Evolutionary conservation across 2,888 invertebrate genomes (phyloP), one percentile per base, ranked within the genome.

Genomic region (Agrotis puta): DNA sequence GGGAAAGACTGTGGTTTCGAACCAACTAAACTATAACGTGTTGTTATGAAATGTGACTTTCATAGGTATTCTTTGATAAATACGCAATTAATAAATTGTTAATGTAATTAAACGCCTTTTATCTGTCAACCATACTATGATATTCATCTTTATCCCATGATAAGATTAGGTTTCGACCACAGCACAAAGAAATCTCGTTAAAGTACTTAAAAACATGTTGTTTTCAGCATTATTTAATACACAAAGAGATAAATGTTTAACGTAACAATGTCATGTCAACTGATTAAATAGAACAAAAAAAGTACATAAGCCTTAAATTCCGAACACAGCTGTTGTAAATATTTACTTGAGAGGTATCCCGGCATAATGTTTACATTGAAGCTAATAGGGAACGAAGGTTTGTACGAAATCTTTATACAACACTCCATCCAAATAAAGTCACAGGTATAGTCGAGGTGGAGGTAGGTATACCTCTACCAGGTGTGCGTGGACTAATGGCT

Each of bases 271-370:
- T 33, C 33, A 53, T 59, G 16, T 53, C 20, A 57, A 56, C 14
- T 43, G 27, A 47, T 61, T 72, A 64, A 50, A 66, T 64, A 7
- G 27, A 56, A 43, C 39, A 24, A 39, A 61, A 62, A 54, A 62
- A 54, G 45, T 24, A 16, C 33, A 53, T 45, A 47, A 50, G 11
- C 48, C 50, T 56, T 62, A 64, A 64, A 56, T 62, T 57, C 50
- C 39, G 64, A 58, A 66, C 50, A 53, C 27, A 43, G 50, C 39
- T 13, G 51, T 16, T 24, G 48, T n/a, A 48, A 71, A 76, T 72
- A 58, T 74, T 77, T 68, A 62, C 39, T 62, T 16, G 45, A 74
- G 74, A 74, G 70, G 61, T 64, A 72, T 69, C 65, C 66, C 27
- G 50, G 56, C 27, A 57, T 65, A 70, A 81, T 69, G 22, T 74